Percentiles rank a stretch among this genome's conserved stretches.
phyloP scores from a whole-genome alignment of 2,113 vertebrate genomes.

The Spilogale gracilis region DNA sequence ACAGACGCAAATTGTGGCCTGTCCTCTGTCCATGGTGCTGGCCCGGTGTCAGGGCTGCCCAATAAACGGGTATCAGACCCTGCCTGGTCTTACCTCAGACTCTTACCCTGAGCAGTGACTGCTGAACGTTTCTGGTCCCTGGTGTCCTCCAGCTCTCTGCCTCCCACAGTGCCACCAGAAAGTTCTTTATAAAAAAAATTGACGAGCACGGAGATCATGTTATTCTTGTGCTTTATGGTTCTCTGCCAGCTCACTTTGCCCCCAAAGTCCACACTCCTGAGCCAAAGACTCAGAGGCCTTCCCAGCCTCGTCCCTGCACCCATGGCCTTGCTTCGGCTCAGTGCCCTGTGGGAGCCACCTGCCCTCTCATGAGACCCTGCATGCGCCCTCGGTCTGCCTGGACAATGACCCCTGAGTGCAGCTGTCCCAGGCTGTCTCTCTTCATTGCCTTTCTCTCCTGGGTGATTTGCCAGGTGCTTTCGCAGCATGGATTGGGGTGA shows the following conservation, averaged over 20 bases:
- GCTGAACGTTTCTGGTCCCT: background rate
- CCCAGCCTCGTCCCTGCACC: no score
- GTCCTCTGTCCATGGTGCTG: background rate
- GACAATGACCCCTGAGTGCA: no score
- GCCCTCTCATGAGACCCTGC: no score
- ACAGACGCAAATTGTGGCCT: background rate
- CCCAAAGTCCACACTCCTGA: background rate
- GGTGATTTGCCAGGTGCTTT: background rate
- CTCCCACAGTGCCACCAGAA: background rate
- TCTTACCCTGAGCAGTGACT: background rate
- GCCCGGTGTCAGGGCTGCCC: background rate
- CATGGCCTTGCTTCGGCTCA: background rate
- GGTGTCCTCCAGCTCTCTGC: background rate
- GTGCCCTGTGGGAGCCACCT: background rate
- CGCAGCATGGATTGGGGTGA: background rate
- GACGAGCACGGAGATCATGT: background rate
- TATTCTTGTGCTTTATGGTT: background rate
- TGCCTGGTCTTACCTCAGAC: background rate
- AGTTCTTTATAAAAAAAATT: background rate
- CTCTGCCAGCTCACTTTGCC: background rate
- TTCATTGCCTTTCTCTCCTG: background rate
- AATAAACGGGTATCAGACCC: background rate
- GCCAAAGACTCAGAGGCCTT: background rate
- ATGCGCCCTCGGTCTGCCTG: background rate
- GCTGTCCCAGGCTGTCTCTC: background rate